Percentiles rank a stretch among this genome's conserved stretches.
phyloP scores from a whole-genome alignment of 2,797 vertebrate species.

The Malurus leucopterus region DNA sequence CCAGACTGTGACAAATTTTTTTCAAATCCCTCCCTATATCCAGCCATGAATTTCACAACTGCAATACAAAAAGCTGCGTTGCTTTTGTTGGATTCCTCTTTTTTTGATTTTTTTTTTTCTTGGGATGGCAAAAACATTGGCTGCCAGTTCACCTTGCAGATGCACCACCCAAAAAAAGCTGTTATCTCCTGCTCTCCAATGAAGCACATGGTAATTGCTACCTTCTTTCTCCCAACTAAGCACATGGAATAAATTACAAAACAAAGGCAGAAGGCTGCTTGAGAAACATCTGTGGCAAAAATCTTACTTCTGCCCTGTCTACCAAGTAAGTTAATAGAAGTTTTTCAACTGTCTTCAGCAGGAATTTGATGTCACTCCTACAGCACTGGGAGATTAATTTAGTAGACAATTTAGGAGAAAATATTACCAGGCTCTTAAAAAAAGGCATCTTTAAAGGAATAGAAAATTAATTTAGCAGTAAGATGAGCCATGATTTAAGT shows the following conservation, averaged over 20 bases:
- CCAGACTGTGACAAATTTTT: not conserved
- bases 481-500: not conserved
- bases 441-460: not conserved
- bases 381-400: not conserved
- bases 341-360: not conserved
- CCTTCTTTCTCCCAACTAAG: not conserved
- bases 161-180: not conserved
- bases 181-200: not conserved
- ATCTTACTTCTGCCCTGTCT: not conserved
- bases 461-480: not conserved
- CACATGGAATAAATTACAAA: not conserved
- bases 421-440: not conserved
- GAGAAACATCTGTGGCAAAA: not conserved
- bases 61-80: not conserved
- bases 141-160: not conserved
- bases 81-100: not conserved
- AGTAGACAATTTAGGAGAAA: not conserved
- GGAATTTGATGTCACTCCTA: not conserved
- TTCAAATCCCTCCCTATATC: not conserved
- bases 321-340: not conserved
- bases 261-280: not conserved
- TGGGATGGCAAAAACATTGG: not conserved
- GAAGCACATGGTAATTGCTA: not conserved
- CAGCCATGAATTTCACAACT: not conserved
- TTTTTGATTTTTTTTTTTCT: not conserved